Base-by-base conservation (phyloP, 2,888 invertebrate genomes). In the Melipona bicolor region DNA sequence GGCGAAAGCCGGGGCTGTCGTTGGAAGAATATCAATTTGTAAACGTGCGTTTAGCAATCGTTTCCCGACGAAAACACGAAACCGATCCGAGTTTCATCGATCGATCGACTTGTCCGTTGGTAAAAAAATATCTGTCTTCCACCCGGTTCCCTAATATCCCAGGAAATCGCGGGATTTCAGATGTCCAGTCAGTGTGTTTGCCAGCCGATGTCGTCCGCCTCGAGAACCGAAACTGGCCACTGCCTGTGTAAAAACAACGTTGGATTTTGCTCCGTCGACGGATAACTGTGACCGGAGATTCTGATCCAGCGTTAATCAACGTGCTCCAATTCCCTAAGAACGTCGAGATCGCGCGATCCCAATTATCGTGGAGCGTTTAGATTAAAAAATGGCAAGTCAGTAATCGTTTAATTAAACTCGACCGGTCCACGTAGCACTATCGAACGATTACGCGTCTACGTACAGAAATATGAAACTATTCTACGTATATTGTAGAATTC, bases 81-180 rank as follows among this genome's bases (percentile, higher is more conserved):
- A 36, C 36, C 27, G n/a, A 21, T 15, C 49, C 24, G 27, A 27
- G 19, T 72, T 36, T 52, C 71, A 21, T 70, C 69, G 64, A 24
- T 62, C 17, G 54, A n/a, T 43, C 24, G 54, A 77, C 27, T 36
- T 36, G 5, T 36, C 9, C 9, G 9, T 43, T 68, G 49, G 61
- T 27, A 24, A 43, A 49, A 69, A 81, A 70, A 32, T 67, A 61
- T 13, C n/a, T 32, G 49, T 43, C 43, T 43, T 19, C 52, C 24
- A 13, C 36, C 43, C 21, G 11, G 19, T 32, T 32, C 32, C 32
- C 32, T 32, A 32, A 32, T 32, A 32, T 32, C 32, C 32, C n/a
- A 50, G 52, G 50, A 59, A n/a, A 64, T 76, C 65, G 76, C 43
- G 43, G 43, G 43, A 80, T 76, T 80, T 71, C 64, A 21, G 24